These are phyloP conservation scores for Sceloporus undulatus DNA, from an alignment of 2,113 vertebrate species.

Conservation along the genomic window DNA sequence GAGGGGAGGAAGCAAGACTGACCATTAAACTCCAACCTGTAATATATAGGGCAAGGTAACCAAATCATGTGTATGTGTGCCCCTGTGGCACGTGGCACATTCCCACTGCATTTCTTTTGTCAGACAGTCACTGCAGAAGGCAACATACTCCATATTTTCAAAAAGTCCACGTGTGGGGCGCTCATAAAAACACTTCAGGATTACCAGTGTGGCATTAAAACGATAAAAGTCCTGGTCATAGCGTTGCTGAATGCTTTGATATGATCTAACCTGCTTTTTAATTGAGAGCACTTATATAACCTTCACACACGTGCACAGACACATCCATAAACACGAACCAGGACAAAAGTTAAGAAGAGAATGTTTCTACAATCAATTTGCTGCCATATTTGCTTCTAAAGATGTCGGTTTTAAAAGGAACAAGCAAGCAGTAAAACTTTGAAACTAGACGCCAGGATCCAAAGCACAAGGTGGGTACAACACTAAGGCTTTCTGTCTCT, in stretches of 20 bases:
- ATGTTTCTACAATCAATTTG: slow-evolving; percentile 44
- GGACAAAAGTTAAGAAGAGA: slow-evolving; percentile 65
- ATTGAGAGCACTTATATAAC: slow-evolving; percentile 81
- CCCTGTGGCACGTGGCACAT: slow-evolving; percentile 62
- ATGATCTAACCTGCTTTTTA: slow-evolving; percentile 81
- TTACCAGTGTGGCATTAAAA: slow-evolving; percentile 68
- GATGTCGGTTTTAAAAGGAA: neutral
- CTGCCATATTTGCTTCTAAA: slow-evolving; percentile 8
- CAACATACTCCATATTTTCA: slow-evolving; percentile 53
- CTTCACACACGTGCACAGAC: slow-evolving; percentile 33
- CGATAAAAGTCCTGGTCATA: slow-evolving; percentile 64
- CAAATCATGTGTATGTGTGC: slow-evolving; percentile 46
- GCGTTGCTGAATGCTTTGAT: slow-evolving; percentile 76
- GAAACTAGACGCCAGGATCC: neutral
- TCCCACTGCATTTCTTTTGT: slow-evolving; percentile 53
- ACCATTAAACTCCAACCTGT: slow-evolving; percentile 68
- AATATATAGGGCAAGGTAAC: slow-evolving; percentile 44
- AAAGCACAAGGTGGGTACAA: neutral
- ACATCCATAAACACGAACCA: slow-evolving; percentile 61
- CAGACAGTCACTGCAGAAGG: slow-evolving; percentile 51
- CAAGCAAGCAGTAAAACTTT: neutral
- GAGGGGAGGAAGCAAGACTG: slow-evolving; percentile 75
- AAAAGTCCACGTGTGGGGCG: slow-evolving; percentile 57
- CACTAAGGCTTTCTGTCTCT: neutral
- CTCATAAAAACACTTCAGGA: slow-evolving; percentile 72